A percentile compares a stretch with the other conserved stretches of the same genome.
These are phyloP conservation scores for Mastomys coucha DNA, from an alignment of 2,113 vertebrate genomes.

Conservation along the genomic window DNA sequence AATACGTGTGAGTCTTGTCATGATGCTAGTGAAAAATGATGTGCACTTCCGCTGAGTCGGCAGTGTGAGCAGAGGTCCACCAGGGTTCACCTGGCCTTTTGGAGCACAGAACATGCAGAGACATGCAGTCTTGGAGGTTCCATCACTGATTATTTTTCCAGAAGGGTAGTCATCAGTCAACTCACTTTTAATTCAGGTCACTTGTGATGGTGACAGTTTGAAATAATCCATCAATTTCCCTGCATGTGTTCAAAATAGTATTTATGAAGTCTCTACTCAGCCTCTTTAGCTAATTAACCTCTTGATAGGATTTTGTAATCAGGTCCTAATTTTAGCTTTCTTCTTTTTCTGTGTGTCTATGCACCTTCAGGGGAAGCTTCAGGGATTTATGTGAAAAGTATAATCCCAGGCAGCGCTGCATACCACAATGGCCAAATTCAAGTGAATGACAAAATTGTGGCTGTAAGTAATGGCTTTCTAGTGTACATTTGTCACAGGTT, in stretches of 20 bases:
- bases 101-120: too few species aligned
- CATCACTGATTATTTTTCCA: conserved; percentile 61
- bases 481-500: neutral
- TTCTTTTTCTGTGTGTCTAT: conserved; percentile 54
- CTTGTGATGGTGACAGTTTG: conserved; percentile 70
- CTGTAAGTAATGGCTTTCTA: conserved; percentile 86
- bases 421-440: conserved; percentile 91
- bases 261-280: conserved; percentile 70
- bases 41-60: neutral
- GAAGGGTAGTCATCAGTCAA: conserved; percentile 67
- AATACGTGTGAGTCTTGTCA: neutral
- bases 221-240: conserved; percentile 73
- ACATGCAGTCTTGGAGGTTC: conserved; percentile 33
- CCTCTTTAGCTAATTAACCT: conserved; percentile 74
- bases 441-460: conserved; percentile 92
- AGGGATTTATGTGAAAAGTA: conserved; percentile 93
- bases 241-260: conserved; percentile 71
- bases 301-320: conserved; percentile 70
- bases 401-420: conserved; percentile 93
- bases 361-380: conserved; percentile 86
- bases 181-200: conserved; percentile 68
- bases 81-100: neutral
- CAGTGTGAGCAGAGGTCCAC: neutral
- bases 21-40: neutral
- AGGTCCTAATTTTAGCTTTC: conserved; percentile 52